These are phyloP conservation scores for Drosophila tani DNA, from an alignment of 1,140 invertebrate species.

Conservation along the genomic window DNA sequence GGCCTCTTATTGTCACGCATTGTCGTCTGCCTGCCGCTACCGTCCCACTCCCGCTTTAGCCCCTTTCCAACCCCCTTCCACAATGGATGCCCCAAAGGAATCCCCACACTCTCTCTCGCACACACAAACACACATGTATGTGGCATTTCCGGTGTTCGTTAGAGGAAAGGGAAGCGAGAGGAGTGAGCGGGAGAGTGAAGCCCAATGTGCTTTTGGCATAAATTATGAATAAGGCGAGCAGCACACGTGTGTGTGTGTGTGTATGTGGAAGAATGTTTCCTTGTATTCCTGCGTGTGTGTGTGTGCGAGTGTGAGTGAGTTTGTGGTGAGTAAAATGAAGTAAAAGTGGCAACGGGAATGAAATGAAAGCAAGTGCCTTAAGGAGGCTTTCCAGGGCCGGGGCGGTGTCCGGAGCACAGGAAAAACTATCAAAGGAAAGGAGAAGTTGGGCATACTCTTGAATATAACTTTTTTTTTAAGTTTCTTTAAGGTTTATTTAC, in stretches of 20 bases:
- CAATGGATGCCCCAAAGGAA: constrained; percentile 74
- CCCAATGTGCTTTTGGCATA: constrained; percentile 80
- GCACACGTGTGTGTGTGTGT: constrained; percentile 55
- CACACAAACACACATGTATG: constrained; percentile 49
- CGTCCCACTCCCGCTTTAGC: background rate
- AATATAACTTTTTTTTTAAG: background rate
- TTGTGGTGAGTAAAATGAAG: constrained; percentile 77
- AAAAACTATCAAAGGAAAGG: constrained; percentile 23
- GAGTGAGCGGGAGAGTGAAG: constrained; percentile 5
- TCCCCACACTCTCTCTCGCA: constrained; percentile 43
- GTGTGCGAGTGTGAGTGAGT: constrained; percentile 36
- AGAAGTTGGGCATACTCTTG: constrained; percentile 44
- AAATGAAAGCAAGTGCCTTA: constrained; percentile 78
- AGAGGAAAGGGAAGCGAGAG: constrained; percentile 50
- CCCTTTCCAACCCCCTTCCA: constrained; percentile 14
- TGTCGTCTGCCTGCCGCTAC: constrained; percentile 51
- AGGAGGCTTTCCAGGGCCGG: constrained; percentile 31
- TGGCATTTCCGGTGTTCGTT: constrained; percentile 77
- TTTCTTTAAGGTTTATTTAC: background rate
- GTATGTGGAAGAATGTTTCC: constrained; percentile 16
- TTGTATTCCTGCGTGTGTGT: constrained; percentile 23
- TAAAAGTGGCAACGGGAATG: constrained; percentile 70
- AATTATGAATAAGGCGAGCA: constrained; percentile 79
- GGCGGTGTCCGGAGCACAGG: constrained; percentile 4
- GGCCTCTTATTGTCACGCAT: constrained; percentile 82